Percentiles rank a stretch among this genome's conserved stretches.
phyloP scores from a whole-genome alignment of 2,797 vertebrate species.

The Gobionotothen gibberifrons region DNA sequence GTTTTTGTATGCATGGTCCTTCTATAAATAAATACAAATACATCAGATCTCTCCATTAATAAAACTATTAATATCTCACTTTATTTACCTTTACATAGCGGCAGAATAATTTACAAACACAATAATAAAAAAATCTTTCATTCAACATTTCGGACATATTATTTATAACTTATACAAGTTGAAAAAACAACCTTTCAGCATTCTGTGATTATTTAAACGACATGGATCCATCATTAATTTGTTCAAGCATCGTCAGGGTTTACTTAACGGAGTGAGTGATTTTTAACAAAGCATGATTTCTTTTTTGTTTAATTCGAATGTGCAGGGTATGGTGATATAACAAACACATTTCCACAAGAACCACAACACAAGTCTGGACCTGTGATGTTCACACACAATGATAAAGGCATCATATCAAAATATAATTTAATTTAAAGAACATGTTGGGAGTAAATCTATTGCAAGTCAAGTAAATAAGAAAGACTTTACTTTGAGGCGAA shows the following conservation, averaged over 20 bases:
- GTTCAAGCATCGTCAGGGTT: slow-evolving; percentile 12
- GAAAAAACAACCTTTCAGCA: neutral
- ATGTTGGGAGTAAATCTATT: neutral
- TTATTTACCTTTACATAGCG: slow-evolving; percentile 59
- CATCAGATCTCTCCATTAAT: neutral
- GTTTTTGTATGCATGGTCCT: too few relatives aligned
- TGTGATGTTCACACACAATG: neutral
- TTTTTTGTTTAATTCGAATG: neutral
- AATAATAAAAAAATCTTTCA: slow-evolving; percentile 37
- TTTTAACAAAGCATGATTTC: neutral
- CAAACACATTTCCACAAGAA: neutral
- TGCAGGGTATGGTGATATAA: neutral
- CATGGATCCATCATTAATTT: neutral
- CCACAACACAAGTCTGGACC: slow-evolving; percentile 10
- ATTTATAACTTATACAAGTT: slow-evolving; percentile 25
- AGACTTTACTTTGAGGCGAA: neutral
- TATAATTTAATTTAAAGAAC: neutral
- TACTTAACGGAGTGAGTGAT: slow-evolving; percentile 5
- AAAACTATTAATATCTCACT: slow-evolving; percentile 36
- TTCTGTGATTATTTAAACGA: neutral
- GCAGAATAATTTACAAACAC: slow-evolving; percentile 65
- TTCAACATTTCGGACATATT: slow-evolving; percentile 41
- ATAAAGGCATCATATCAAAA: neutral
- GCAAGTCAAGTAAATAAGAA: slow-evolving; percentile 2
- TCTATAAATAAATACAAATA: too few relatives aligned